Evolutionary conservation across 1,140 invertebrate genomes (phyloP).

Genomic region (Diachasma alloeum): DNA sequence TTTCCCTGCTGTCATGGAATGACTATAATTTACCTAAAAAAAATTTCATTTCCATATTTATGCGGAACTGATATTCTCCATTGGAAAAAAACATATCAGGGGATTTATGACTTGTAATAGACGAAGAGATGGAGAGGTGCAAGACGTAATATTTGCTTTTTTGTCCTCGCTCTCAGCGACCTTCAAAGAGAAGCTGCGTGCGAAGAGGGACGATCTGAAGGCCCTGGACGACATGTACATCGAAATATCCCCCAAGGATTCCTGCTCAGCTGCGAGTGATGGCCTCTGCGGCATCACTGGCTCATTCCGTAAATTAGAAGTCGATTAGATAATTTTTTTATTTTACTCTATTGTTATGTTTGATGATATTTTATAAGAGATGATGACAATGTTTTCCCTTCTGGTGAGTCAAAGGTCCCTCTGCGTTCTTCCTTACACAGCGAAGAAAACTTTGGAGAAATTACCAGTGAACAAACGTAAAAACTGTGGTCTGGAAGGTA

Average conservation of each 20-base stretch:
- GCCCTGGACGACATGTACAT: constrained; percentile 82
- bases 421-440: too few species aligned
- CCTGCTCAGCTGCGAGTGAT: constrained; percentile 70
- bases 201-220: constrained; percentile 73
- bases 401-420: too few species aligned
- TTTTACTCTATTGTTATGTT: constrained; percentile 3
- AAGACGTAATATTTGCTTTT: not conserved
- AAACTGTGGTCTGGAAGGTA: too few species aligned
- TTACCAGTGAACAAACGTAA: too few species aligned
- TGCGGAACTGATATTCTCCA: too few species aligned
- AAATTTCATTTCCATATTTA: too few species aligned
- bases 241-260: constrained; percentile 71
- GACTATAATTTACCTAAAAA: too few species aligned
- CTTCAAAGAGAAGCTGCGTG: constrained; percentile 74
- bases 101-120: not conserved
- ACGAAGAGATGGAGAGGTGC: not conserved
- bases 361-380: constrained; percentile 11
- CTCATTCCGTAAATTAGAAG: constrained; percentile 81
- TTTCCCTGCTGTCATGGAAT: too few species aligned
- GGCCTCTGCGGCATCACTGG: constrained; percentile 76
- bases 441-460: too few species aligned
- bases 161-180: constrained; percentile 46
- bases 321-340: constrained; percentile 70
- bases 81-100: too few species aligned
- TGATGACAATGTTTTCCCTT: not conserved